phyloP scores from a whole-genome alignment of 1,140 invertebrate species.

The Platorchestia sp. region DNA sequence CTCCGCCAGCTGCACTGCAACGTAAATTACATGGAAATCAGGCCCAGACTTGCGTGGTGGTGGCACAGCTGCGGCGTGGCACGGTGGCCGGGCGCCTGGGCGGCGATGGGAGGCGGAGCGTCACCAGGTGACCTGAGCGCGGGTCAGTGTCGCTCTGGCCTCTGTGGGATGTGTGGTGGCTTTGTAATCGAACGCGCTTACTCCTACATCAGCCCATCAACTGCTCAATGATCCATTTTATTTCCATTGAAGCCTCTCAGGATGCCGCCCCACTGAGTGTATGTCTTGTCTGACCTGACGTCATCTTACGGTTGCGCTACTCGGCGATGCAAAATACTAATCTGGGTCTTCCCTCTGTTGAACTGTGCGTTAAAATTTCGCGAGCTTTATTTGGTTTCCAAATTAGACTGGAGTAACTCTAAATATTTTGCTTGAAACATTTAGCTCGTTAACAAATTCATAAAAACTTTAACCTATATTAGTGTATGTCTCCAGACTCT shows the following conservation, averaged over 20 bases:
- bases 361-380: too few relatives aligned
- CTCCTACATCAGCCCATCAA: not conserved
- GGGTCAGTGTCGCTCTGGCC: conserved; percentile 35
- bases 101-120: not conserved
- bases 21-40: too few relatives aligned
- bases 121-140: not conserved
- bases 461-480: too few relatives aligned
- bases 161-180: not conserved
- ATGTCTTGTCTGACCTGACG: not conserved
- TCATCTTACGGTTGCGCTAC: not conserved
- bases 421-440: too few relatives aligned
- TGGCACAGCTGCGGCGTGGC: not conserved
- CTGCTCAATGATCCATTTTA: not conserved
- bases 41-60: not conserved
- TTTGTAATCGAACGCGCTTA: not conserved
- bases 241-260: not conserved
- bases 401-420: too few relatives aligned
- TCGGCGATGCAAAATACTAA: too few relatives aligned
- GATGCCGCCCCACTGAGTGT: not conserved
- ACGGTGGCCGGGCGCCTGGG: not conserved
- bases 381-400: too few relatives aligned
- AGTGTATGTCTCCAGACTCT: too few relatives aligned
- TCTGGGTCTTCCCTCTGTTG: too few relatives aligned
- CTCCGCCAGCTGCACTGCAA: too few relatives aligned
- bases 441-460: too few relatives aligned